Evolutionary conservation across 2,888 invertebrate genomes (phyloP), one percentile per base, ranked within the genome.

Genomic region (Mactromeris polynyma): DNA sequence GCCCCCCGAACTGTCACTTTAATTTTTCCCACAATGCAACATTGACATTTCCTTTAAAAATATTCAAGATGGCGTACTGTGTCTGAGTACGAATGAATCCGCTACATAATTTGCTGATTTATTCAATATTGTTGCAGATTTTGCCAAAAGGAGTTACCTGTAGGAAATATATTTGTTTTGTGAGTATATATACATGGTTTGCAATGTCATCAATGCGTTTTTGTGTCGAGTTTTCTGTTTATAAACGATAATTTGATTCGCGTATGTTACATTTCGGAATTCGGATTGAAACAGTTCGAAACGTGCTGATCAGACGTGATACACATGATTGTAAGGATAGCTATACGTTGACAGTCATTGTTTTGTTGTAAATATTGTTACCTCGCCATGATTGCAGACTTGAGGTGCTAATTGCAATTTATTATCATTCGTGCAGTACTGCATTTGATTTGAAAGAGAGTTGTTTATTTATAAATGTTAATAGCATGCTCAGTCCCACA

Each of bases 51-150:
- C 93, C 94, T 93, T 91, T 91, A 91, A 94, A 93, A 94, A 94
- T 94, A 95, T 95, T 95, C 94, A 95, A 94, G 92, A 95, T 95
- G 94, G 94, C 94, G 94, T 93, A 86, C 77, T 78, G 31, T 82
- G 86, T 79, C 46, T 88, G 58, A 82, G 69, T 82, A 14, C 19
- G 17, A 40, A 21, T n/a, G 21, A 54, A 78, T 82, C 78, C 83
- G 73, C 78, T 46, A 64, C 84, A 79, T 77, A 83, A 79, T 87
- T 87, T 79, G 31, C n/a, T 40, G 79, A 83, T 58, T 83, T 83
- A 40, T 42, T 33, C 64, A 36, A 36, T 87, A 73, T 73, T 73
- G 33, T 4, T 17, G 33, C 4, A n/a, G 9, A 26, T 54, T 54
- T 51, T 21, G 73, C 36, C 9, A 36, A 19, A 73, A 73, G 33